phyloP scores from a whole-genome alignment of 2,797 vertebrate species.

The Catostomus latipinnis region DNA sequence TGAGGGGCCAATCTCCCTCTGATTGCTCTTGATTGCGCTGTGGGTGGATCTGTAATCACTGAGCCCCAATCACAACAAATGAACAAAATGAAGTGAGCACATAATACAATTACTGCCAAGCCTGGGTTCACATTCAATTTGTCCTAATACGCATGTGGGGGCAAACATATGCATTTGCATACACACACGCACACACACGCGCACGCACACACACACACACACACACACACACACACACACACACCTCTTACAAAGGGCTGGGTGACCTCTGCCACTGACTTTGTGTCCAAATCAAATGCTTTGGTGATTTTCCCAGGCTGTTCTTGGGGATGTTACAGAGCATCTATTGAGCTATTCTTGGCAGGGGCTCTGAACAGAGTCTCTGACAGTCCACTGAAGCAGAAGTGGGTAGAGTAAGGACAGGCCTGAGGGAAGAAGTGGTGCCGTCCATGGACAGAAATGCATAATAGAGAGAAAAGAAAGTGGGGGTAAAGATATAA shows the following conservation, averaged over 20 bases:
- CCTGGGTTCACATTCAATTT: constrained; percentile 6
- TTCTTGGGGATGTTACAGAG: constrained; percentile 54
- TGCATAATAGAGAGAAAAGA: too few species aligned
- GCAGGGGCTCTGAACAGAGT: constrained; percentile 44
- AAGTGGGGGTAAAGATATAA: too few species aligned
- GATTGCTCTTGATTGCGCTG: constrained; percentile 39
- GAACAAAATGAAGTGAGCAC: constrained; percentile 33
- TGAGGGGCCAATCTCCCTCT: constrained; percentile 3
- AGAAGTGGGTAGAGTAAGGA: constrained; percentile 49
- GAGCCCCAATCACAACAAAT: constrained; percentile 16
- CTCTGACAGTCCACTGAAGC: constrained; percentile 46
- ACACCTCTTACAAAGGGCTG: constrained; percentile 9
- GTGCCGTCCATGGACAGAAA: neutral
- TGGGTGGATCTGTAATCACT: constrained; percentile 38
- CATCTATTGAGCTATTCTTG: constrained; percentile 62
- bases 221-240: constrained; percentile 1
- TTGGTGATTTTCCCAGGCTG: constrained; percentile 58
- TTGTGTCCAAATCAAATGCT: constrained; percentile 56
- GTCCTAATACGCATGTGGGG: constrained; percentile 14
- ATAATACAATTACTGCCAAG: constrained; percentile 18
- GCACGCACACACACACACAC: neutral
- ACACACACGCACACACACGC: too few species aligned
- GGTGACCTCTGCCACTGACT: constrained; percentile 45
- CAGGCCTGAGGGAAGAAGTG: constrained; percentile 17
- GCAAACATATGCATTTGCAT: neutral